A percentile compares a stretch with the other conserved stretches of the same genome.
Conservation (phyloP, 1,140 invertebrate genomes). For the Melitaea cinxia region DNA sequence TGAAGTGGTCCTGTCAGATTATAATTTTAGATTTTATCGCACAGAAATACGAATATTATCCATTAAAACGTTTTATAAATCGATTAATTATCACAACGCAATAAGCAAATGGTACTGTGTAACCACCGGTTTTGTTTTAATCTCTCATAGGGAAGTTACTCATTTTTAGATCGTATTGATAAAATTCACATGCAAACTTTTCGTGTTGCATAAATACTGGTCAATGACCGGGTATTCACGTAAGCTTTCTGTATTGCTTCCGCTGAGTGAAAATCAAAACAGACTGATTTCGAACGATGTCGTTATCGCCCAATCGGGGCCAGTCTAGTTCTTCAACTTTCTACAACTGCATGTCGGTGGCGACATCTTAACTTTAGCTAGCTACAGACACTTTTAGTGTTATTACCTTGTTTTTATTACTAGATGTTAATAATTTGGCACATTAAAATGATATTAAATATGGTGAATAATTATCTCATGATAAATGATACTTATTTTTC, state of each 20-base stretch:
- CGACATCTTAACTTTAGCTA: constrained; percentile 39
- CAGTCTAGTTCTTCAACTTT: constrained; percentile 76
- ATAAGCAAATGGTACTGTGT: background rate
- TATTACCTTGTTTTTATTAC: background rate
- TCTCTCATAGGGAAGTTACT: background rate
- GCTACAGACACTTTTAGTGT: constrained; percentile 1
- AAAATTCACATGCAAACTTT: constrained; percentile 6
- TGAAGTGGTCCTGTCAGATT: too few relatives aligned
- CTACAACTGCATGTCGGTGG: constrained; percentile 63
- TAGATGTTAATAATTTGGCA: background rate
- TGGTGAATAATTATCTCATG: background rate
- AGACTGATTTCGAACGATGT: constrained; percentile 56
- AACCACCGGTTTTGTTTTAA: background rate
- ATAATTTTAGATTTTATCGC: too few relatives aligned
- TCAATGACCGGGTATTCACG: constrained; percentile 34
- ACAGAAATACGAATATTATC: too few relatives aligned
- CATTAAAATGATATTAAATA: background rate
- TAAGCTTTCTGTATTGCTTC: constrained; percentile 39
- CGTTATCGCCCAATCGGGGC: constrained; percentile 61
- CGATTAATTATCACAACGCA: too few relatives aligned
- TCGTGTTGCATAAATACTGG: constrained; percentile 23
- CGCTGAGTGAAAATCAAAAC: constrained; percentile 61
- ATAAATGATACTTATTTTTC: background rate
- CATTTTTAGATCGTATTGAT: background rate
- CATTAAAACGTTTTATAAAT: too few relatives aligned